Conservation (phyloP, 2,113 vertebrate genomes). For the Meleagris gallopavo region DNA sequence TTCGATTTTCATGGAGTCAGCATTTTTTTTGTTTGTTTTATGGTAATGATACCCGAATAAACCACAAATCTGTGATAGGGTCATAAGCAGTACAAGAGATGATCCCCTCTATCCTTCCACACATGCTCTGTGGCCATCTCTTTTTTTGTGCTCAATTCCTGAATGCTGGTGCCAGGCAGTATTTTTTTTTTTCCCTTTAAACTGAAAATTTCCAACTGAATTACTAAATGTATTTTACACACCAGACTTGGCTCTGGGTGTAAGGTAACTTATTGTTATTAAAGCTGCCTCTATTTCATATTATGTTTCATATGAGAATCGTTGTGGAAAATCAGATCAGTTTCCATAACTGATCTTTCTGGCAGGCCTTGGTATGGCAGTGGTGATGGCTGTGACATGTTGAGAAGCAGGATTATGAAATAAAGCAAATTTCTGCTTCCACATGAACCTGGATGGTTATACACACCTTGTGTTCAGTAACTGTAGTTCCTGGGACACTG, state of each 20-base stretch:
- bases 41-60: rapidly evolving
- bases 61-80: rapidly evolving
- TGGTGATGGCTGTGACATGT: not conserved
- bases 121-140: too few species aligned
- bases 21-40: not conserved
- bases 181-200: too few species aligned
- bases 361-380: conserved; percentile 16
- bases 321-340: not conserved
- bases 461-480: rapidly evolving
- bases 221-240: not conserved
- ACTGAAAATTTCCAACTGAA: too few species aligned
- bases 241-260: not conserved
- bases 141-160: not conserved
- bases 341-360: not conserved
- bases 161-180: not conserved
- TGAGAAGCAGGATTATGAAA: not conserved
- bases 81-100: not conserved
- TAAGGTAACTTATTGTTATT: not conserved
- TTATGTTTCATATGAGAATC: not conserved
- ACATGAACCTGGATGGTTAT: rapidly evolving
- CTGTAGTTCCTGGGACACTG: not conserved
- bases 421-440: not conserved
- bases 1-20: not conserved
- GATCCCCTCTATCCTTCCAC: too few species aligned
- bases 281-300: not conserved